phyloP scores from a whole-genome alignment of 2,797 vertebrate genomes.

The Manis javanica region DNA sequence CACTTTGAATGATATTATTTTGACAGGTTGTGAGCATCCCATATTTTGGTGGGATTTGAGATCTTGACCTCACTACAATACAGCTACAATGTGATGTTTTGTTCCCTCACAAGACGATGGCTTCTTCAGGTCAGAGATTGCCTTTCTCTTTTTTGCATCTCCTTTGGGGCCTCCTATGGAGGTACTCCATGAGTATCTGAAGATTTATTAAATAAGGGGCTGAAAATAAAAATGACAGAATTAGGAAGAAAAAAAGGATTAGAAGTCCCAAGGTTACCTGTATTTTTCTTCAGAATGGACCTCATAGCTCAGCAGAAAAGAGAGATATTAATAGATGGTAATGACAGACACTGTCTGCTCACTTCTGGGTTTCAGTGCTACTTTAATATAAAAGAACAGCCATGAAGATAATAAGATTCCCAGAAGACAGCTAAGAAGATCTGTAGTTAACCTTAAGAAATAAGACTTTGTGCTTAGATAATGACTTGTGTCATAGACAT shows the following conservation, averaged over 20 bases:
- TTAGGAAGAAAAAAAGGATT: neutral
- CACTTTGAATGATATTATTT: neutral
- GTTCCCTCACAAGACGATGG: neutral
- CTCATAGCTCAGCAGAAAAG: neutral
- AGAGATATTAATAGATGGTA: neutral
- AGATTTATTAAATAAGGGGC: neutral
- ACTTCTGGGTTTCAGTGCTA: neutral
- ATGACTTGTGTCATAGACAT: neutral
- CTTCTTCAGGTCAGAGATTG: neutral
- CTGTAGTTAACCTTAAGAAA: slow-evolving; percentile 51
- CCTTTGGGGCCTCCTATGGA: neutral
- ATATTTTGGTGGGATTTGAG: neutral
- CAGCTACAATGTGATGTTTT: neutral
- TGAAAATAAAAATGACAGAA: slow-evolving; percentile 34
- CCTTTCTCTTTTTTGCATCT: neutral
- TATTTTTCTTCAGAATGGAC: neutral
- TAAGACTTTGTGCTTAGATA: neutral
- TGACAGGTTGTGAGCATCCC: neutral
- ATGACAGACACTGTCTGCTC: neutral
- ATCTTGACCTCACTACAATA: neutral
- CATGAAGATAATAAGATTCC: neutral
- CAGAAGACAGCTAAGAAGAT: neutral
- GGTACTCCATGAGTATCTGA: neutral
- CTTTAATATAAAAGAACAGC: neutral
- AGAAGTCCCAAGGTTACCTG: neutral